Evolutionary conservation across 2,888 invertebrate genomes (phyloP).

Genomic region (Gortyna flavago): DNA sequence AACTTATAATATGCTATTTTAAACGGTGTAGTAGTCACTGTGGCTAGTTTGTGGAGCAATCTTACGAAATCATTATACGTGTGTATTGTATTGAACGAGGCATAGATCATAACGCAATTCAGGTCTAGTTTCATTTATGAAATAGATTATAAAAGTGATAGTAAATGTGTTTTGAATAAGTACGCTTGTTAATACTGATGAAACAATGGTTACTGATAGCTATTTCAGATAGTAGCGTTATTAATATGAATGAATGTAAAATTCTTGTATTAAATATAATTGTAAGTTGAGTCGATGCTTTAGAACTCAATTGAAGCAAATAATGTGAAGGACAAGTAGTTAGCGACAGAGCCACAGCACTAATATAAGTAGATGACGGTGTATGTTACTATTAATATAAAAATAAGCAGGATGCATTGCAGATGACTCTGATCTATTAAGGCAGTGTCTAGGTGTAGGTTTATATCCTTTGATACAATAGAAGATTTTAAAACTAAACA

Average conservation of each 20-base stretch:
- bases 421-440: background rate
- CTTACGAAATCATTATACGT: constrained; percentile 63
- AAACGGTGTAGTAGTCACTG: constrained; percentile 31
- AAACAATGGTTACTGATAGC: constrained; percentile 39
- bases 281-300: constrained; percentile 6
- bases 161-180: constrained; percentile 40
- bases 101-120: constrained; percentile 62
- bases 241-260: constrained; percentile 23
- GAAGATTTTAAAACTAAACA: background rate
- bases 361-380: background rate
- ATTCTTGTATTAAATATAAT: constrained; percentile 4
- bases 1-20: constrained; percentile 22
- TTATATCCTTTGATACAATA: no score
- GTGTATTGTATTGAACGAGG: constrained; percentile 60
- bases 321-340: background rate
- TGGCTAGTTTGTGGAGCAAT: constrained; percentile 51
- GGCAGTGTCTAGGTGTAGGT: background rate
- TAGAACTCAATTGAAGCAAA: constrained; percentile 7
- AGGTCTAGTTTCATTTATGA: constrained; percentile 62
- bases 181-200: constrained; percentile 24
- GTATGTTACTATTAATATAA: background rate
- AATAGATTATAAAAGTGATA: constrained; percentile 53
- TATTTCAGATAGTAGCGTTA: constrained; percentile 13
- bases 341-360: background rate
- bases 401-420: background rate